Evolutionary conservation across 2,888 invertebrate species (phyloP), one percentile per base, ranked within the genome.

Genomic region (Prostheceraeus crozeri): DNA sequence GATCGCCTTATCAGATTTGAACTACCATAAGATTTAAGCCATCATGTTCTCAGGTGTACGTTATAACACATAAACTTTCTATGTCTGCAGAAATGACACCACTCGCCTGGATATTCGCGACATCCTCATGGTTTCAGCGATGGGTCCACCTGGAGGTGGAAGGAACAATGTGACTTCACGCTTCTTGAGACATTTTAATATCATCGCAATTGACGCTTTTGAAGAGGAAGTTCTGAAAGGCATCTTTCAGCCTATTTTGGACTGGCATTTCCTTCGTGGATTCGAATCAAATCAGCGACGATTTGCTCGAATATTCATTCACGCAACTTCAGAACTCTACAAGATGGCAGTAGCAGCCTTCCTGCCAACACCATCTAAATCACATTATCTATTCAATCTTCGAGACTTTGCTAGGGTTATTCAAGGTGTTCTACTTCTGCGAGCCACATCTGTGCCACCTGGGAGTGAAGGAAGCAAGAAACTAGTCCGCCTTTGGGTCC

Each of bases 61-160:
- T n/a, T n/a, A n/a, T n/a, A n/a, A n/a, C n/a, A n/a, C n/a, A n/a
- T n/a, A n/a, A n/a, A n/a, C n/a, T n/a, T n/a, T n/a, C n/a, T n/a
- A n/a, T n/a, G n/a, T 55, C 52, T 60, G 11, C 66, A 74, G 74
- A 54, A 75, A 74, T 57, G 75, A 75, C 67, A 74, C 72, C 3
- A 70, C 68, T 31, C 62, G 69, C 1, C 65, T 74, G 40, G 61
- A 71, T 54, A 63, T 75, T 35, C 67, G 70, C 25, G 72, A 74
- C 59, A 69, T 74, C 33, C 64, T 70, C 19, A 72, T 75, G 70
- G 56, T 75, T 62, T 67, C 70, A 28, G 75, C 75, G 11, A 75
- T 75, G 74, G 74, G 70, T 1, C 72, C 74, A 28, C 73, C 75
- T 31, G 73, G 75, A 33, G 74, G 74, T 3, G 75, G 75, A 3